Conservation (phyloP, 1,140 invertebrate species). For the Helicoverpa armigera region DNA sequence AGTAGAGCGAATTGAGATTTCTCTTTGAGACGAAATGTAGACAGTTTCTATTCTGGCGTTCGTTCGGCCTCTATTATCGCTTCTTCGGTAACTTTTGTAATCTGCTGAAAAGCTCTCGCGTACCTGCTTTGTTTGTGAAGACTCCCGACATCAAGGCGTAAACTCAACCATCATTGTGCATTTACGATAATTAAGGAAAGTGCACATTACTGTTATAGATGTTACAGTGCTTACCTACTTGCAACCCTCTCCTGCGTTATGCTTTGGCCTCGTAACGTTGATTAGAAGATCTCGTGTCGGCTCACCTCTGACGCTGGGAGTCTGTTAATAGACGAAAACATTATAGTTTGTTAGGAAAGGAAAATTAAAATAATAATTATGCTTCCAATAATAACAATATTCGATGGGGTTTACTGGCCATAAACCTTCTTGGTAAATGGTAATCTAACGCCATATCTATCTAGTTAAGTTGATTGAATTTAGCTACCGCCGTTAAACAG, state of each 20-base stretch:
- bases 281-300: conserved; percentile 47
- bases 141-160: conserved; percentile 24
- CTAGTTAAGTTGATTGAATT: conserved; percentile 10
- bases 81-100: conserved; percentile 54
- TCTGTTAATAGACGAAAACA: conserved; percentile 35
- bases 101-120: conserved; percentile 52
- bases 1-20: conserved; percentile 55
- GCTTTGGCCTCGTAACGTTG: conserved; percentile 47
- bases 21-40: conserved; percentile 50
- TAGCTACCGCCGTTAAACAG: not conserved
- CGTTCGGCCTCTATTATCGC: conserved; percentile 47
- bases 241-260: conserved; percentile 29
- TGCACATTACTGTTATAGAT: conserved; percentile 55
- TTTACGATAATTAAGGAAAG: conserved; percentile 62
- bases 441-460: not conserved
- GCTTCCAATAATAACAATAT: not conserved
- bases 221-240: conserved; percentile 23
- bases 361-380: conserved; percentile 29
- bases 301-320: conserved; percentile 18
- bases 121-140: conserved; percentile 40
- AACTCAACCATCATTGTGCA: conserved; percentile 51
- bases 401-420: not conserved
- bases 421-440: conserved; percentile 10
- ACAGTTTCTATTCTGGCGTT: conserved; percentile 43
- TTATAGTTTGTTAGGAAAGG: not conserved